Evolutionary conservation across 1,140 invertebrate genomes (phyloP), one percentile per base, ranked within the genome.

Genomic region (Macrosteles quadrilineatus): DNA sequence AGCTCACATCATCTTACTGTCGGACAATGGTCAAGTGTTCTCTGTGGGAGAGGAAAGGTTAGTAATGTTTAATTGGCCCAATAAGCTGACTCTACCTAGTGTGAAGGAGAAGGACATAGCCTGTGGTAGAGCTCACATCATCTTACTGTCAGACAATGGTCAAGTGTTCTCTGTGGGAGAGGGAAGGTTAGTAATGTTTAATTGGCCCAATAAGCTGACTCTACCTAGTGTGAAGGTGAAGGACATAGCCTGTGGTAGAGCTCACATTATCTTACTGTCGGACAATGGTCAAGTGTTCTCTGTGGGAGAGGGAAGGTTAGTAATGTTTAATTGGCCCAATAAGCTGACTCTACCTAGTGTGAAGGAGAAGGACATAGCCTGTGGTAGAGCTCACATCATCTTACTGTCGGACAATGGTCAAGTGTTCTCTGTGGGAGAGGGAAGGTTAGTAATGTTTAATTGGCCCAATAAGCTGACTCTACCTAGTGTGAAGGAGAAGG

Each of bases 1-100:
- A 78, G 92, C 95, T 78, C 93, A 96, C 80, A 86, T 85, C 21
- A 75, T 95, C 14, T 70, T 94, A 36, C 80, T 96, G 1, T 88
- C 90, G 66, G 83, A 85, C 70, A 81, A 83, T 76, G 93, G 93
- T 0, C 83, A 85, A 73, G 84, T 96, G 68, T 94, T 90, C 75
- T 88, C 87, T 17, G 93, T 89, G 87, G 94, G 94, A 53, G 85
- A 85, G 75, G 91, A 92, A 75, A 90, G 90, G 91, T 94, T 59
- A 2, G 55, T 59, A 6, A 6, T 36, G 4, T 36, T 69, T 69
- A 68, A 68, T 14, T 14, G 47, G 57, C n/a, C n/a, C n/a, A n/a
- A n/a, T n/a, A n/a, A n/a, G n/a, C n/a, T n/a, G n/a, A n/a, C n/a
- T n/a, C n/a, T n/a, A n/a, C n/a, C 21, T 4, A n/a, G 27, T 11